Conservation (phyloP, 2,888 invertebrate genomes). For the Encarsia formosa region DNA sequence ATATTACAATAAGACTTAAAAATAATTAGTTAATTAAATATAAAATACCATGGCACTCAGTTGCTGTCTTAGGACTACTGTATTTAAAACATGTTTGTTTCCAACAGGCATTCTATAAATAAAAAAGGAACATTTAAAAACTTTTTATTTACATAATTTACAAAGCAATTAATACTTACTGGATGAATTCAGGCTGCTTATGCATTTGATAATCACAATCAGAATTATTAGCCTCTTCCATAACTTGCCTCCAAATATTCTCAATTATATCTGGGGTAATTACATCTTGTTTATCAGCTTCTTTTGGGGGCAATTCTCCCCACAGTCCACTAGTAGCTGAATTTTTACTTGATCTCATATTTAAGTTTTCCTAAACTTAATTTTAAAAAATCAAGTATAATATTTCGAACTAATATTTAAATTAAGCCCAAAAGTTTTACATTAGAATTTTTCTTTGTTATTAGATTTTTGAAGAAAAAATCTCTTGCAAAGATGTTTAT, state of each 20-base stretch:
- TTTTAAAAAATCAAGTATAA: not conserved
- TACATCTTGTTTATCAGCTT: conserved; percentile 47
- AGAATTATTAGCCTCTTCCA: conserved; percentile 42
- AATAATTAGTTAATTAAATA: conserved; percentile 1
- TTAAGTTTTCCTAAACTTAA: not conserved
- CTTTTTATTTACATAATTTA: not conserved
- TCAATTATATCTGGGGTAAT: conserved; percentile 49
- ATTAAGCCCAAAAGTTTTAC: too few species aligned
- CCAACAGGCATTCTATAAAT: conserved; percentile 42
- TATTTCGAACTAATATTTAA: too few species aligned
- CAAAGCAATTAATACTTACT: conserved; percentile 33
- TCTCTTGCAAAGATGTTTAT: too few species aligned
- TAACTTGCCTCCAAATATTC: conserved; percentile 49
- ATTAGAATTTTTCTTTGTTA: too few species aligned
- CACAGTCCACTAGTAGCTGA: conserved; percentile 34
- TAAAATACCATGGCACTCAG: conserved; percentile 42
- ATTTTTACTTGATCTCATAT: conserved; percentile 45
- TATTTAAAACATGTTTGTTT: conserved; percentile 45
- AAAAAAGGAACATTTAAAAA: not conserved
- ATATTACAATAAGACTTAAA: not conserved
- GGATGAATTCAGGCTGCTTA: conserved; percentile 42
- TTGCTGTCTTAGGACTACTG: conserved; percentile 45
- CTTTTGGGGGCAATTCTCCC: conserved; percentile 46
- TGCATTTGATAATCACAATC: conserved; percentile 45
- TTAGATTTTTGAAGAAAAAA: too few species aligned